A percentile compares a stretch with the other conserved stretches of the same genome.
Evolutionary conservation across 1,140 invertebrate genomes (phyloP).

Genomic region (Thaumetopoea pityocampa): DNA sequence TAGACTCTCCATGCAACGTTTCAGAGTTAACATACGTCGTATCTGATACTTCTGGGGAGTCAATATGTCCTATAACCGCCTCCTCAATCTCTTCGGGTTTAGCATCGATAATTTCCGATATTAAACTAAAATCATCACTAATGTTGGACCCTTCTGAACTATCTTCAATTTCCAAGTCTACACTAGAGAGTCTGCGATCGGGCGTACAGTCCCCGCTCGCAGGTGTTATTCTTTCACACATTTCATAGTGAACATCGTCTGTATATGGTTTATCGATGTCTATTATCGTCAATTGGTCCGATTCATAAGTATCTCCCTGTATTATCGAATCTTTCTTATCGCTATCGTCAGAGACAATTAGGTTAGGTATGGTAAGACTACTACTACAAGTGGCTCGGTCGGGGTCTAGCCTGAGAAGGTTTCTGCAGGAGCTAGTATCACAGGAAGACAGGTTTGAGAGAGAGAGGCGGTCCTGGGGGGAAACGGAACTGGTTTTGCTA

Average conservation of each 20-base stretch:
- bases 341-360: slow-evolving; percentile 69
- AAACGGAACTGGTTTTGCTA: slow-evolving; percentile 45
- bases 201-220: slow-evolving; percentile 56
- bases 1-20: slow-evolving; percentile 83
- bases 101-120: slow-evolving; percentile 79
- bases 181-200: slow-evolving; percentile 56
- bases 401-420: slow-evolving; percentile 54
- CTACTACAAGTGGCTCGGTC: slow-evolving; percentile 53
- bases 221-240: slow-evolving; percentile 41
- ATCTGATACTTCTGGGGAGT: slow-evolving; percentile 87
- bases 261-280: slow-evolving; percentile 76
- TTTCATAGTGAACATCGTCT: slow-evolving; percentile 58
- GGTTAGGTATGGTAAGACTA: slow-evolving; percentile 70
- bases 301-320: slow-evolving; percentile 75
- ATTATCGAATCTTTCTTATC: slow-evolving; percentile 60
- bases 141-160: slow-evolving; percentile 81
- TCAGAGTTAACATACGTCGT: slow-evolving; percentile 80
- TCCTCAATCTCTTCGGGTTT: slow-evolving; percentile 75
- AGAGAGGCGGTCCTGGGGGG: slow-evolving; percentile 55
- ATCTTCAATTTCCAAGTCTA: slow-evolving; percentile 60
- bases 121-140: slow-evolving; percentile 82
- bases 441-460: slow-evolving; percentile 64
- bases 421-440: slow-evolving; percentile 69
- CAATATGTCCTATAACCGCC: slow-evolving; percentile 84
- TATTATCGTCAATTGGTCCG: slow-evolving; percentile 79